Conservation (phyloP, 35 echinoderm and acorn worm genomes). For the Holothuria glaberrima region DNA sequence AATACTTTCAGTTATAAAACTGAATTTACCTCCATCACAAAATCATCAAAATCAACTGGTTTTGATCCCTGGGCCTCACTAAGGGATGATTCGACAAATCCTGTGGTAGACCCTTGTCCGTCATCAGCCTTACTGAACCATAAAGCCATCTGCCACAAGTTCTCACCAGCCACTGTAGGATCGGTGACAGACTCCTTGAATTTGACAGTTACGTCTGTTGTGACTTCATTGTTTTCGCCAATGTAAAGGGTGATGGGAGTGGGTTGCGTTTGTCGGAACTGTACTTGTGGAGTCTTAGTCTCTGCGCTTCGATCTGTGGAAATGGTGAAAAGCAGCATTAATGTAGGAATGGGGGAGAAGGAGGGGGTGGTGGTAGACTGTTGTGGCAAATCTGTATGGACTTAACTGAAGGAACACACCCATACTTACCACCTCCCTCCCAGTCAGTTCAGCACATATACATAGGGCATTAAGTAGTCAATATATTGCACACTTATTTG, state of each 20-base stretch:
- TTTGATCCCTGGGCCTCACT: neutral
- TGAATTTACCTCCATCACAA: neutral
- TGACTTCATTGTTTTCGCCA: slow-evolving; percentile 42
- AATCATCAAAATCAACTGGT: slow-evolving; percentile 1
- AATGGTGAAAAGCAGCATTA: neutral
- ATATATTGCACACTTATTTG: no score
- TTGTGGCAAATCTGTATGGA: no score
- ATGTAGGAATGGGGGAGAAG: no score
- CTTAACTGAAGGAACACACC: no score
- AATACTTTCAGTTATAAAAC: no score
- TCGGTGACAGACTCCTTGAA: slow-evolving; percentile 28
- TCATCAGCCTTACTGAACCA: slow-evolving; percentile 25
- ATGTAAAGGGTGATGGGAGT: slow-evolving; percentile 43
- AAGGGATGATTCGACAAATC: neutral
- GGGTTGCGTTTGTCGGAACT: slow-evolving; percentile 21
- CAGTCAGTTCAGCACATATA: no score
- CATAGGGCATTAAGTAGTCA: no score
- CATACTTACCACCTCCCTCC: no score
- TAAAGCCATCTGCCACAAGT: slow-evolving; percentile 40
- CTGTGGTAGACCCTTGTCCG: neutral
- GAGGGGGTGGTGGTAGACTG: no score
- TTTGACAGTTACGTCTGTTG: slow-evolving; percentile 34
- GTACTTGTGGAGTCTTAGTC: neutral
- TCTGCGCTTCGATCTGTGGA: neutral
- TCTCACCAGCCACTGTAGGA: slow-evolving; percentile 27